phyloP scores from a whole-genome alignment of 2,888 invertebrate species.

The Alsophila aescularia region DNA sequence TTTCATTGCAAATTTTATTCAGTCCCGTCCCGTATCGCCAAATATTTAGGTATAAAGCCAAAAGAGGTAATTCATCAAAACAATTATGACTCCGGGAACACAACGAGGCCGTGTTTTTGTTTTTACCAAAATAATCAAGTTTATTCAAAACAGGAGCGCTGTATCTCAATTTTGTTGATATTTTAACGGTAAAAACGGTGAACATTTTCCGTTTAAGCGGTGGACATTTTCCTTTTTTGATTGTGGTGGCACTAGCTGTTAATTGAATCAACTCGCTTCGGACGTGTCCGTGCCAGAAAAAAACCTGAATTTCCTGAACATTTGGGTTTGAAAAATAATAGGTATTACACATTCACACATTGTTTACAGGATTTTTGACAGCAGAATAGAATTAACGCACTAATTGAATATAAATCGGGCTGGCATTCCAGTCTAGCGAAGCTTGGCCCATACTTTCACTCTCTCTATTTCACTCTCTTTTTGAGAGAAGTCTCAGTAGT shows the following conservation, averaged over 20 bases:
- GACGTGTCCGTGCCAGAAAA: neutral
- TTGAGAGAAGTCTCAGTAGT: no score
- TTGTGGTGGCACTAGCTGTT: neutral
- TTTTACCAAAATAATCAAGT: neutral
- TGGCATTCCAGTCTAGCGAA: no score
- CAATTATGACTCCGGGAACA: neutral
- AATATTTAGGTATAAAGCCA: neutral
- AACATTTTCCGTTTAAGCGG: neutral
- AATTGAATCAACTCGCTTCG: conserved; percentile 1
- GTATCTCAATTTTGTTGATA: neutral
- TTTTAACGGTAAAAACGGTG: neutral
- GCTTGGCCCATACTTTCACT: no score
- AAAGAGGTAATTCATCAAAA: neutral
- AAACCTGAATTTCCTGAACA: neutral
- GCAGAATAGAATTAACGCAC: no score
- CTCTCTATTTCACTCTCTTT: no score
- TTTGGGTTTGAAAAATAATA: neutral
- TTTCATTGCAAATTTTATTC: no score
- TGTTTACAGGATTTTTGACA: neutral
- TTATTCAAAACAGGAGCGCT: neutral
- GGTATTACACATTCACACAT: neutral
- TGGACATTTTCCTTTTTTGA: neutral
- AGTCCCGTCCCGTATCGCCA: no score
- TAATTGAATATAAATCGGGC: no score
- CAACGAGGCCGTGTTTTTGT: neutral